phyloP scores from a whole-genome alignment of 1,140 invertebrate species.

The Stegodyphus mimosarum region DNA sequence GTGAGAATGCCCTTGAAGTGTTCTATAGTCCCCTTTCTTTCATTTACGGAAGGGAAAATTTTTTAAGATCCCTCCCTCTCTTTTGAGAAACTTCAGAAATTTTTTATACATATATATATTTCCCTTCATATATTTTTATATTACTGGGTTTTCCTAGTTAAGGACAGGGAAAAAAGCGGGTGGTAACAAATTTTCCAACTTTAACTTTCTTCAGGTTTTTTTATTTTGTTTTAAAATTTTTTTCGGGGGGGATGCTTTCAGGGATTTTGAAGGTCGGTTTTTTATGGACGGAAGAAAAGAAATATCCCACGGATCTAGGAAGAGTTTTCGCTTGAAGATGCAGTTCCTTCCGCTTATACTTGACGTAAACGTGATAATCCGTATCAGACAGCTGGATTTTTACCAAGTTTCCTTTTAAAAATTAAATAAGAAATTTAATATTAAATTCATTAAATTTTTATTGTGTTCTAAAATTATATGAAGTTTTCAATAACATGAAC shows the following conservation, averaged over 20 bases:
- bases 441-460: too few relatives aligned
- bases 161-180: slow-evolving; percentile 11
- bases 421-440: too few relatives aligned
- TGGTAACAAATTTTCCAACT: slow-evolving; percentile 38
- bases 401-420: too few relatives aligned
- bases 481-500: too few relatives aligned
- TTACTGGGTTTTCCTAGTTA: slow-evolving; percentile 27
- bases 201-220: slow-evolving; percentile 18
- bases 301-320: slow-evolving; percentile 38
- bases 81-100: neutral
- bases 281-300: slow-evolving; percentile 17
- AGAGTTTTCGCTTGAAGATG: slow-evolving; percentile 5
- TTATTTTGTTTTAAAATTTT: neutral
- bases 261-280: slow-evolving; percentile 54
- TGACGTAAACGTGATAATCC: neutral
- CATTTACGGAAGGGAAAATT: slow-evolving; percentile 10
- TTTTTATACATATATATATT: slow-evolving; percentile 3
- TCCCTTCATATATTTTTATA: neutral
- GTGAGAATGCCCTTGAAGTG: slow-evolving; percentile 56
- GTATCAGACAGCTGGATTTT: neutral
- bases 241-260: neutral
- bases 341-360: slow-evolving; percentile 27
- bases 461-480: too few relatives aligned
- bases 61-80: neutral
- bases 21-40: slow-evolving; percentile 12